Evolutionary conservation across 2,113 vertebrate genomes (phyloP).

Genomic region (Dicentrarchus labrax): DNA sequence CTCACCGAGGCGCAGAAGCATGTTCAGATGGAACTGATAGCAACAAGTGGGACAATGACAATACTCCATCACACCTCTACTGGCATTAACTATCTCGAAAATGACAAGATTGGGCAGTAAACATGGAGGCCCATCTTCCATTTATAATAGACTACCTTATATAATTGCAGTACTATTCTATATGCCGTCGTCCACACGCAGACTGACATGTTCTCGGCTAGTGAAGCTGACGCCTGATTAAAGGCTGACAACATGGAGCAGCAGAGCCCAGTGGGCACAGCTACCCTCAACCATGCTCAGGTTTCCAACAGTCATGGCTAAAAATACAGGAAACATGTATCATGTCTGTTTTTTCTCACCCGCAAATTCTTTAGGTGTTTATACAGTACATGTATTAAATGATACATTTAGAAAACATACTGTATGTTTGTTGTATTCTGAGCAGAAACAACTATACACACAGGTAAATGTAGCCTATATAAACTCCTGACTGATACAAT

Average conservation of each 20-base stretch:
- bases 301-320: slow-evolving; percentile 79
- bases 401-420: slow-evolving; percentile 21
- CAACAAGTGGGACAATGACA: slow-evolving; percentile 18
- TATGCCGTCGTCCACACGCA: not conserved
- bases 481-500: not conserved
- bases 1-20: not conserved
- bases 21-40: slow-evolving; percentile 43
- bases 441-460: not conserved
- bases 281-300: slow-evolving; percentile 48
- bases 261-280: slow-evolving; percentile 33
- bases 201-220: not conserved
- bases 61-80: not conserved
- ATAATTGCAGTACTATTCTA: not conserved
- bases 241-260: slow-evolving; percentile 9
- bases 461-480: not conserved
- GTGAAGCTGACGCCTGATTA: not conserved
- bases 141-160: not conserved
- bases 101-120: not conserved
- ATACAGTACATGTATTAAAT: slow-evolving; percentile 16
- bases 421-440: slow-evolving; percentile 3
- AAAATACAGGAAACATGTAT: slow-evolving; percentile 80
- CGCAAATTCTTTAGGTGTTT: slow-evolving; percentile 48
- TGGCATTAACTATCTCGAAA: not conserved
- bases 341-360: slow-evolving; percentile 61
- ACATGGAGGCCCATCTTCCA: not conserved